These are phyloP conservation scores for Drosophila lacicola DNA, from an alignment of 2,888 invertebrate genomes.

Conservation along the genomic window DNA sequence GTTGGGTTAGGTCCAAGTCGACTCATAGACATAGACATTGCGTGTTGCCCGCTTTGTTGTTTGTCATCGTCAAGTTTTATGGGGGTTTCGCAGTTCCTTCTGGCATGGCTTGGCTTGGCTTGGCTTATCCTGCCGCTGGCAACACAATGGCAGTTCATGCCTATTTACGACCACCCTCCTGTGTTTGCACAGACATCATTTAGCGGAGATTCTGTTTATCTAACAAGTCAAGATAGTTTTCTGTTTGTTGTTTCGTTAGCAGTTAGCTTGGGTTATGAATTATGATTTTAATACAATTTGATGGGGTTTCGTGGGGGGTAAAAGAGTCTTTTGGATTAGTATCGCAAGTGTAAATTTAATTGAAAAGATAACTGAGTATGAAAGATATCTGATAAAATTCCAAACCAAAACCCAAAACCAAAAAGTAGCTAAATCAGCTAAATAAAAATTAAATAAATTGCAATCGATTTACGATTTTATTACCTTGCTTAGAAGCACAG, in stretches of 20 bases:
- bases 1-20: constrained; percentile 65
- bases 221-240: constrained; percentile 25
- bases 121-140: constrained; percentile 53
- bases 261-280: constrained; percentile 44
- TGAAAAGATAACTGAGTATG: too few relatives aligned
- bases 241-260: constrained; percentile 41
- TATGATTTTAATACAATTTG: constrained; percentile 43
- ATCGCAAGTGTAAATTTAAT: not conserved
- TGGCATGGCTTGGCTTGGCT: constrained; percentile 16
- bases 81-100: constrained; percentile 47
- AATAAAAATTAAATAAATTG: too few relatives aligned
- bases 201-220: constrained; percentile 39
- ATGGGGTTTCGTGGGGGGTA: constrained; percentile 26
- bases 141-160: constrained; percentile 63
- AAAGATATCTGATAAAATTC: too few relatives aligned
- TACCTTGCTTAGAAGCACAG: too few relatives aligned
- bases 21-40: constrained; percentile 27
- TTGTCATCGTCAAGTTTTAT: constrained; percentile 75
- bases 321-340: constrained; percentile 15
- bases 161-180: constrained; percentile 53
- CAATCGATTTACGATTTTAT: too few relatives aligned
- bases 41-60: constrained; percentile 57
- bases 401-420: too few relatives aligned
- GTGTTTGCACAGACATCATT: constrained; percentile 49
- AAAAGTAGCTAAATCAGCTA: too few relatives aligned